Evolutionary conservation across 2,888 invertebrate species (phyloP), one percentile per base, ranked within the genome.

Genomic region (Eretmocerus hayati): DNA sequence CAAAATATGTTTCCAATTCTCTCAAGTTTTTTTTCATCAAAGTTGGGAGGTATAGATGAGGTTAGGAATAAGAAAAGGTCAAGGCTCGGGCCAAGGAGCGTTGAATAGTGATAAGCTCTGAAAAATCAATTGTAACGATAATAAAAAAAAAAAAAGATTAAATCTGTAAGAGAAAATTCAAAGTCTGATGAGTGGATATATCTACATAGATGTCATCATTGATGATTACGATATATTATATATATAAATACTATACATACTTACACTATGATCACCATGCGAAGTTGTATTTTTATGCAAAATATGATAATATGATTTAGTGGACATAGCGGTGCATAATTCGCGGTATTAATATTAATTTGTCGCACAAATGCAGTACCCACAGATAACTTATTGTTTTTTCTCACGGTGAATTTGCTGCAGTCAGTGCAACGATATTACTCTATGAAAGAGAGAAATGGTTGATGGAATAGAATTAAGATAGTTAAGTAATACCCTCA

Each of bases 261-360:
- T 8, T 21, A 35, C n/a, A 26, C 8, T 13, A 21, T 36, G 16
- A 31, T 40, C 36, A 37, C n/a, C 9, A 33, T n/a, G 15, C 15
- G 37, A 46, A 33, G 16, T 38, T 42, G 46, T 45, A 48, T 48
- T 42, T 48, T 52, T 52, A 46, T 36, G 45, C 38, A 52, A 52
- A 39, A 48, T 42, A 42, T 39, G n/a, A 45, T 38, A 48, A 30
- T 13, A 21, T 8, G 8, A 20, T 19, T 11, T 16, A 21, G n/a
- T n/a, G 26, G 11, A 9, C 26, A 11, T 47, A 50, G 16, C 33
- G 46, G 43, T 42, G 35, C 42, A 37, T 37, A 42, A 48, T 48
- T 52, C 48, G 45, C 44, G 30, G 11, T 26, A 11, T 26, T 26
- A 26, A 9, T 6, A 26, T 11, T 51, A 45, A 45, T 42, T 15